These are phyloP conservation scores for Eospalax fontanierii DNA, from an alignment of 2,797 vertebrate species.

Conservation along the genomic window DNA sequence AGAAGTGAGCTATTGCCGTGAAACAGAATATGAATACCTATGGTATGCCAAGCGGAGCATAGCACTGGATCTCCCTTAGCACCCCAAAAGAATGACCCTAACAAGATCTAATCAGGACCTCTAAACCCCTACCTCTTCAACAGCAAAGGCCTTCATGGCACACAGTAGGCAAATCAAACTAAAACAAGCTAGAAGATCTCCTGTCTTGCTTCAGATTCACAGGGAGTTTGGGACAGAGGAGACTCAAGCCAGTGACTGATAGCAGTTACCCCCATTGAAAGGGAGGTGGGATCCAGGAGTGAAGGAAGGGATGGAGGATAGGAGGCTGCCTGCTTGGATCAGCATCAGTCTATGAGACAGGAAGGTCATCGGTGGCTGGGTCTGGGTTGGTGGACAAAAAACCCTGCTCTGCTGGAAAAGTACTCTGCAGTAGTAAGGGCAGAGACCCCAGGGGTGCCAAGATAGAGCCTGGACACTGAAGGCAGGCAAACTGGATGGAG, in stretches of 20 bases:
- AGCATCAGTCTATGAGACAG: too few species aligned
- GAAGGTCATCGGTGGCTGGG: too few species aligned
- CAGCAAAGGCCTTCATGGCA: too few species aligned
- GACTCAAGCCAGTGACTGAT: too few species aligned
- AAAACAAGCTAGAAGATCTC: neutral
- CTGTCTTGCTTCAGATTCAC: rapidly evolving
- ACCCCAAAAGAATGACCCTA: neutral
- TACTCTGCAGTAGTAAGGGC: neutral
- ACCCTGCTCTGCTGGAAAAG: too few species aligned
- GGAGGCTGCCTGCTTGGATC: rapidly evolving
- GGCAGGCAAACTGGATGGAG: neutral
- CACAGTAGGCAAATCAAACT: too few species aligned
- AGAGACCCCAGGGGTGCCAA: rapidly evolving
- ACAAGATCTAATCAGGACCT: neutral
- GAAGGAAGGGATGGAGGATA: neutral
- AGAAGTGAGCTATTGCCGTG: rapidly evolving
- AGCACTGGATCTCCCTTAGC: neutral
- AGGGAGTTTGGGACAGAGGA: neutral
- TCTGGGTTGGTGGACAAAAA: too few species aligned
- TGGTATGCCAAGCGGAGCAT: neutral
- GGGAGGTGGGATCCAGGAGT: rapidly evolving
- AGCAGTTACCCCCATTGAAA: too few species aligned
- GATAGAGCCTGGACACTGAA: too few species aligned
- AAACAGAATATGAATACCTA: rapidly evolving
- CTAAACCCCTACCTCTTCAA: too few species aligned